A percentile compares a stretch with the other conserved stretches of the same genome.
Evolutionary conservation across 92 coral and sea anemone species (phyloP).

Genomic region (Muricea muricata): DNA sequence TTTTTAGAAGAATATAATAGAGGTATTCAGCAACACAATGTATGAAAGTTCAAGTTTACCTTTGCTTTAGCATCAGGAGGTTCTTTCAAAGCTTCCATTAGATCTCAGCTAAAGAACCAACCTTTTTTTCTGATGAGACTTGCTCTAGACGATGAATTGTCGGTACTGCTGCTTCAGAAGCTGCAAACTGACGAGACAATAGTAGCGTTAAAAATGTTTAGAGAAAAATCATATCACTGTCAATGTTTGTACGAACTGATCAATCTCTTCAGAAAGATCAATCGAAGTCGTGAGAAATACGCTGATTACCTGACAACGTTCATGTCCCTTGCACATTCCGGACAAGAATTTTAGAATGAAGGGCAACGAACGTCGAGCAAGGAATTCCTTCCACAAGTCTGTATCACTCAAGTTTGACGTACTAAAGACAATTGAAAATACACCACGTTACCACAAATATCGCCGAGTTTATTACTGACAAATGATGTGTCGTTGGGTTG

Average conservation of each 20-base stretch:
- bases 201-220: too few relatives aligned
- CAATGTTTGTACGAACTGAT: not conserved
- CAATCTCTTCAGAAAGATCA: too few relatives aligned
- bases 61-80: slow-evolving; percentile 87
- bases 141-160: slow-evolving; percentile 95
- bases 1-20: too few relatives aligned
- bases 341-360: slow-evolving; percentile 87
- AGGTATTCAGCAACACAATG: too few relatives aligned
- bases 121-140: slow-evolving; percentile 96
- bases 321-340: slow-evolving; percentile 93
- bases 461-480: too few relatives aligned
- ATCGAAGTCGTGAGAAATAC: too few relatives aligned
- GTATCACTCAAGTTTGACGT: slow-evolving; percentile 92
- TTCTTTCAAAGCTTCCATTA: slow-evolving; percentile 88
- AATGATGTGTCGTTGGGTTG: too few relatives aligned
- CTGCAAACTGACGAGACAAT: slow-evolving; percentile 81
- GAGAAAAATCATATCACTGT: not conserved
- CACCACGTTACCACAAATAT: not conserved
- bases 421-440: slow-evolving; percentile 48
- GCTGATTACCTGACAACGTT: slow-evolving; percentile 75
- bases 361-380: slow-evolving; percentile 96
- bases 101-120: slow-evolving; percentile 96
- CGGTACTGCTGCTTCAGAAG: slow-evolving; percentile 86
- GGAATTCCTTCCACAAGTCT: slow-evolving; percentile 96
- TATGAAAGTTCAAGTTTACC: slow-evolving; percentile 44